These are phyloP conservation scores for Sturnus vulgaris DNA, from an alignment of 2,113 vertebrate genomes.

Conservation along the genomic window DNA sequence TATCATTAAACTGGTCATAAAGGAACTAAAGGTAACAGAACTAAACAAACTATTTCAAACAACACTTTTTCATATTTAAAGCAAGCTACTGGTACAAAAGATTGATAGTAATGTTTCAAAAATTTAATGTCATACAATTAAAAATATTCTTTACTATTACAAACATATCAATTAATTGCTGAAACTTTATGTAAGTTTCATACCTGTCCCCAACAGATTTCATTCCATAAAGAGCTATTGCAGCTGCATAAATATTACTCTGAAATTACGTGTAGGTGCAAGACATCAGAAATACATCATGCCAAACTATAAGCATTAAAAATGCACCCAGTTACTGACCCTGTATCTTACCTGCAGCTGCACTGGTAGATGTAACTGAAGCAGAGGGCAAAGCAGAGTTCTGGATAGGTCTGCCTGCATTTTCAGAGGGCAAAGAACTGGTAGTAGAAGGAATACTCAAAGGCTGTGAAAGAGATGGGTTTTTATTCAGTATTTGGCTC, in stretches of 20 bases:
- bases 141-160: neutral
- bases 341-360: slow-evolving; percentile 82
- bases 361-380: slow-evolving; percentile 86
- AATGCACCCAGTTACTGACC: neutral
- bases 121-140: neutral
- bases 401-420: slow-evolving; percentile 90
- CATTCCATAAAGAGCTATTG: neutral
- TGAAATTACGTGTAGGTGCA: neutral
- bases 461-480: slow-evolving; percentile 80
- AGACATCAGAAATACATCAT: neutral
- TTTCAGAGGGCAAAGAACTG: slow-evolving; percentile 89
- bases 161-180: neutral
- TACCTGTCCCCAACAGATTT: neutral
- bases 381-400: slow-evolving; percentile 91
- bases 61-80: neutral
- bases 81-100: neutral
- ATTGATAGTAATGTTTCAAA: neutral
- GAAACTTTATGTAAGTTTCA: neutral
- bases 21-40: neutral
- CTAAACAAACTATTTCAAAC: neutral
- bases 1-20: neutral
- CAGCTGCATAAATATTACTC: neutral
- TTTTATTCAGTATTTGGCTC: slow-evolving; percentile 81
- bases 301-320: neutral
- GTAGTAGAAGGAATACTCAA: slow-evolving; percentile 89